Percentiles rank a stretch among this genome's conserved stretches.
These are phyloP conservation scores for Seira musarum DNA, from an alignment of 2,888 invertebrate species.

Conservation along the genomic window DNA sequence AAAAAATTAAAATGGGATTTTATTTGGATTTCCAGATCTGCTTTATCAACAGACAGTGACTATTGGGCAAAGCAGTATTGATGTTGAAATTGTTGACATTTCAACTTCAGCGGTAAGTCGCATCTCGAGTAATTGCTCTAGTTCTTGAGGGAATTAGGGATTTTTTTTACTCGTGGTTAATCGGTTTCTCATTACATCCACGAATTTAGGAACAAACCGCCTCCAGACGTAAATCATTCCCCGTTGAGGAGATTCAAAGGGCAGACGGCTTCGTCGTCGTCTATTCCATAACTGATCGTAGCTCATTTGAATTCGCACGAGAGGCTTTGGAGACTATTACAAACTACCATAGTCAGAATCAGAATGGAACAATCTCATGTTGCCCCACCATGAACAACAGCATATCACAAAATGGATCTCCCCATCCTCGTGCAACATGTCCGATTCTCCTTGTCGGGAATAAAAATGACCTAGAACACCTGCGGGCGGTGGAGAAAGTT, in stretches of 20 bases:
- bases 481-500: conserved; percentile 82
- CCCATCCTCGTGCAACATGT: conserved; percentile 63
- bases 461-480: conserved; percentile 85
- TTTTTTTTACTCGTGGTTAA: not conserved
- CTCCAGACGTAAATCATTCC: conserved; percentile 72
- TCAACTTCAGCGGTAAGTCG: conserved; percentile 76
- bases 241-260: conserved; percentile 80
- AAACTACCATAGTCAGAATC: conserved; percentile 47
- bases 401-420: conserved; percentile 51
- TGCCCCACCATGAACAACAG: conserved; percentile 36
- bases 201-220: conserved; percentile 71
- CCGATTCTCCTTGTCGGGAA: conserved; percentile 83
- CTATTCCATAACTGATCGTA: conserved; percentile 83
- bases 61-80: conserved; percentile 81
- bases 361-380: conserved; percentile 19
- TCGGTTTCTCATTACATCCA: not conserved
- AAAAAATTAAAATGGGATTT: no score
- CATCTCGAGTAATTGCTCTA: not conserved
- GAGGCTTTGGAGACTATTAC: conserved; percentile 77
- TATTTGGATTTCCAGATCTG: conserved; percentile 77
- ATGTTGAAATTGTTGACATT: conserved; percentile 86
- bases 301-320: conserved; percentile 81
- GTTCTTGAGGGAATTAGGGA: not conserved
- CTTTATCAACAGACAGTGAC: conserved; percentile 83
- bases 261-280: conserved; percentile 85